A percentile compares a stretch with the other conserved stretches of the same genome.
These are phyloP conservation scores for Heliconius himera DNA, from an alignment of 1,140 invertebrate genomes.

Conservation along the genomic window DNA sequence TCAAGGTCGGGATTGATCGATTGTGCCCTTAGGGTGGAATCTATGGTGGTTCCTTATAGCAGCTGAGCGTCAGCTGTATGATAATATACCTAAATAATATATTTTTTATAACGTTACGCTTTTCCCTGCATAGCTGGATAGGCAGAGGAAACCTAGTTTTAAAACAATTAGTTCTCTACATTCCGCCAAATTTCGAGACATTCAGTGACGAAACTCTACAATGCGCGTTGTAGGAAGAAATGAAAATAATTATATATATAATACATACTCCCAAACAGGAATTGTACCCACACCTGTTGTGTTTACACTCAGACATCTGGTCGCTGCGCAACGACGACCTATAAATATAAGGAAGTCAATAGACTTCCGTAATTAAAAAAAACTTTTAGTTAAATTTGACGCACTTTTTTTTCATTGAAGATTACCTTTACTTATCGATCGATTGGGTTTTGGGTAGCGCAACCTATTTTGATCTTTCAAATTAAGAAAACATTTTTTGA, in stretches of 20 bases:
- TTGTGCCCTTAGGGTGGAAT: conserved; percentile 10
- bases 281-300: too few relatives aligned
- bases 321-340: too few relatives aligned
- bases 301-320: too few relatives aligned
- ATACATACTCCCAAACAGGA: too few relatives aligned
- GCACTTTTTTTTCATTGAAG: too few relatives aligned
- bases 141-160: neutral
- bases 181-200: neutral
- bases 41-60: neutral
- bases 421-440: neutral
- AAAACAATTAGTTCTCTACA: neutral
- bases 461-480: too few relatives aligned
- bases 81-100: neutral
- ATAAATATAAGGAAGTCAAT: too few relatives aligned
- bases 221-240: neutral
- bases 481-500: too few relatives aligned
- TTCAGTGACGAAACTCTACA: neutral
- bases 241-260: too few relatives aligned
- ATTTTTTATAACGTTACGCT: neutral
- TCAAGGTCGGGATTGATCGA: conserved; percentile 10
- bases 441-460: neutral
- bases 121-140: neutral
- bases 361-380: too few relatives aligned
- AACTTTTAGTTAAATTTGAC: too few relatives aligned
- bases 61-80: neutral